Percentiles rank a stretch among this genome's conserved stretches.
Conservation (phyloP, 1,140 invertebrate species). For the Drosophila asahinai region DNA sequence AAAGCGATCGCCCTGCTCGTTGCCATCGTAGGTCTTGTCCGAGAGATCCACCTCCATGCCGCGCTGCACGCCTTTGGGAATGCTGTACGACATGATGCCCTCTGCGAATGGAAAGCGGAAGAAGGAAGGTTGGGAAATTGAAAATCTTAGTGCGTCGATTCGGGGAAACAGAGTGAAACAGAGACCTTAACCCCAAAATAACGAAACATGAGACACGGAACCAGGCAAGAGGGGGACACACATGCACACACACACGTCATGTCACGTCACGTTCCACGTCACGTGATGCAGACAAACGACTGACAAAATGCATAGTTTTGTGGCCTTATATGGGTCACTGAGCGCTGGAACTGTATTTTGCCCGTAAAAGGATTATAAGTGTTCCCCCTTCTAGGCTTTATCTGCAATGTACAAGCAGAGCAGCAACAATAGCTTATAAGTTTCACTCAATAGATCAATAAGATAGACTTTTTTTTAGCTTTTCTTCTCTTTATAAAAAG, state of each 20-base stretch:
- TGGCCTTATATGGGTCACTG: constrained; percentile 19
- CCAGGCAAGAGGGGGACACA: background rate
- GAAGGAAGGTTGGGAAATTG: constrained; percentile 45
- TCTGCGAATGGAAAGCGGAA: constrained; percentile 86
- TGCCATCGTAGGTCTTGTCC: constrained; percentile 97
- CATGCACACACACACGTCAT: constrained; percentile 37
- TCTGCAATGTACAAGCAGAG: too few species aligned
- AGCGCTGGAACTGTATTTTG: background rate
- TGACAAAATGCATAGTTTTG: constrained; percentile 49
- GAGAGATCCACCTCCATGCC: constrained; percentile 94
- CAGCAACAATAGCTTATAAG: too few species aligned
- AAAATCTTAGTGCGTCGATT: constrained; percentile 48
- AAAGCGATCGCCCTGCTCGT: constrained; percentile 90
- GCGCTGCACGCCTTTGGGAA: constrained; percentile 92
- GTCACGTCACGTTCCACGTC: constrained; percentile 49
- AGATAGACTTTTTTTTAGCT: too few species aligned
- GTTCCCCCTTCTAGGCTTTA: too few species aligned
- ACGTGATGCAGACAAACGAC: constrained; percentile 70
- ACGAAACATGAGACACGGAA: constrained; percentile 51
- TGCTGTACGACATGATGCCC: constrained; percentile 92
- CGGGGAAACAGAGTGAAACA: constrained; percentile 39
- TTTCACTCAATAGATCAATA: too few species aligned
- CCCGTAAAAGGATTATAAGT: too few species aligned
- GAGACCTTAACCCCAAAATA: constrained; percentile 32
- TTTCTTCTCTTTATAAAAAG: too few species aligned